Conservation (phyloP, 2,888 invertebrate genomes). For the Lasiommata megera region DNA sequence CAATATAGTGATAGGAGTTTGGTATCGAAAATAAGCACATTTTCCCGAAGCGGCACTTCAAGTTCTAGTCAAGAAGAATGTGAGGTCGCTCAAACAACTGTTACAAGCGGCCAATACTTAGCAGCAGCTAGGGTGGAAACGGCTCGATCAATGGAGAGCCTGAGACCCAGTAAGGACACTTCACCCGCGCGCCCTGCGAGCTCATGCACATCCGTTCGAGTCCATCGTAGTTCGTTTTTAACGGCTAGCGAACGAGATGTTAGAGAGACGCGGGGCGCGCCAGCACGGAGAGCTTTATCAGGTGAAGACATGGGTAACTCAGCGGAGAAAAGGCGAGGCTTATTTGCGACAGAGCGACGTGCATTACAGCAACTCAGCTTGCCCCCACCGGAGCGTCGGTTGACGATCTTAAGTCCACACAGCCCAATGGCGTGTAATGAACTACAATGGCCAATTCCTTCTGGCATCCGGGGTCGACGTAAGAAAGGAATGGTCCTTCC, state of each 20-base stretch:
- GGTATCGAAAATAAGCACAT: slow-evolving; percentile 77
- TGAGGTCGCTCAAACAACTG: slow-evolving; percentile 75
- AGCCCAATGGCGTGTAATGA: slow-evolving; percentile 86
- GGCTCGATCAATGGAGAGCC: slow-evolving; percentile 87
- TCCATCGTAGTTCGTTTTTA: slow-evolving; percentile 83
- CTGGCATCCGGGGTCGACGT: slow-evolving; percentile 82
- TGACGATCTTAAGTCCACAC: slow-evolving; percentile 91
- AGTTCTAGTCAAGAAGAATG: slow-evolving; percentile 87
- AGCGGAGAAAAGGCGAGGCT: slow-evolving; percentile 84
- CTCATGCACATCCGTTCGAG: slow-evolving; percentile 70
- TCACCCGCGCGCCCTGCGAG: slow-evolving; percentile 79
- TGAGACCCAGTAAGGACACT: slow-evolving; percentile 80
- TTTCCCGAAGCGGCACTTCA: slow-evolving; percentile 82
- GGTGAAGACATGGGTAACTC: slow-evolving; percentile 82
- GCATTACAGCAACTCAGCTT: slow-evolving; percentile 86
- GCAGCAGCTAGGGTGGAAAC: slow-evolving; percentile 80
- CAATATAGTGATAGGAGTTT: slow-evolving; percentile 75
- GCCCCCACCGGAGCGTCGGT: slow-evolving; percentile 84
- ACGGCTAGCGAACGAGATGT: slow-evolving; percentile 86
- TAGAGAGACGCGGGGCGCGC: slow-evolving; percentile 83
- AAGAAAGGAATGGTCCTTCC: slow-evolving; percentile 88
- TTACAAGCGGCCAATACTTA: slow-evolving; percentile 77
- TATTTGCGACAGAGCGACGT: slow-evolving; percentile 85
- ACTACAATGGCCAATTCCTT: slow-evolving; percentile 82
- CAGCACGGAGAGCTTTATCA: slow-evolving; percentile 83